Conservation (phyloP, 2,113 vertebrate species). For the Cyanoliseus patagonus region DNA sequence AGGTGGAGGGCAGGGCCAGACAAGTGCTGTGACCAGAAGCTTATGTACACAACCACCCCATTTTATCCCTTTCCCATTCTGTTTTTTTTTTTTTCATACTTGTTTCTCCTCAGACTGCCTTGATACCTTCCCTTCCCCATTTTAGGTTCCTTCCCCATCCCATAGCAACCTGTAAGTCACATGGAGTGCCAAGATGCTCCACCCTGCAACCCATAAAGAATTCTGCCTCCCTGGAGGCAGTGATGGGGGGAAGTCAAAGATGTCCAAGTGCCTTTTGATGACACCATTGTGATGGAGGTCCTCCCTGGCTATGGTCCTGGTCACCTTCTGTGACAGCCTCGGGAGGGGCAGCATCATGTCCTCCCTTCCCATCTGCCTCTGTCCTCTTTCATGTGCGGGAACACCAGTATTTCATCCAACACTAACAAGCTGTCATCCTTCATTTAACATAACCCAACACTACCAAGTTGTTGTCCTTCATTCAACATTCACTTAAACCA, state of each 20-base stretch:
- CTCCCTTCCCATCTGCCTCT: accelerated
- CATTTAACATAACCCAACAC: neutral
- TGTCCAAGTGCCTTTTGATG: accelerated
- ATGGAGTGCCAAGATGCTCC: neutral
- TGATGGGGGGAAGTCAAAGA: neutral
- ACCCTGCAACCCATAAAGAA: neutral
- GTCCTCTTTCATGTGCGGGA: neutral
- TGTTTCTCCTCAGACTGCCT: neutral
- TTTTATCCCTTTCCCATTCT: neutral
- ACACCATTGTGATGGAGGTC: accelerated
- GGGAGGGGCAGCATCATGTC: neutral
- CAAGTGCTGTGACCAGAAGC: accelerated
- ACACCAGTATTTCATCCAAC: neutral
- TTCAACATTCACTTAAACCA: neutral
- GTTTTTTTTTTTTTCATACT: neutral
- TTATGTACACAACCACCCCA: neutral
- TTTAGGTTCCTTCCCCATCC: neutral
- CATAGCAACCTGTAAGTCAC: neutral
- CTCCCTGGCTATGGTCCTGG: accelerated
- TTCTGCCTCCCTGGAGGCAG: accelerated
- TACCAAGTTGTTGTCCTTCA: neutral
- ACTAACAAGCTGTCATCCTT: neutral
- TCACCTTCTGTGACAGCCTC: neutral
- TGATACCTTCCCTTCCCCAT: neutral
- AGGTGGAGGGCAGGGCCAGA: neutral